These are phyloP conservation scores for Sebastolobus altivelis DNA, from an alignment of 2,797 vertebrate species.

Conservation along the genomic window DNA sequence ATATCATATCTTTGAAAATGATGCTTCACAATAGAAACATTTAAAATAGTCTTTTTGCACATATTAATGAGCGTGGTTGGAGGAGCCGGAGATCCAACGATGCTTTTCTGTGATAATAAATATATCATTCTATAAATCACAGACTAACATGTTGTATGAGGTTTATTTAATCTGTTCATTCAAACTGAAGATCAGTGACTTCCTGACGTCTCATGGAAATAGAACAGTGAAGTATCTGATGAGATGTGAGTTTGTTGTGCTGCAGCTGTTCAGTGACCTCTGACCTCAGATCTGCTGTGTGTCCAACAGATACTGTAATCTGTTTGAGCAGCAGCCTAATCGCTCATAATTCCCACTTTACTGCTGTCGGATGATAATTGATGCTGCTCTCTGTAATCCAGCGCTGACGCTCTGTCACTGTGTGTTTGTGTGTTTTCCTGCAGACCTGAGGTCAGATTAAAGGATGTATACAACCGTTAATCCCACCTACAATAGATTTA, in stretches of 20 bases:
- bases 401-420: not conserved
- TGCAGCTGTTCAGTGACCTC: not conserved
- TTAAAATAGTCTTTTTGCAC: no score
- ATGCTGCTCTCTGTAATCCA: not conserved
- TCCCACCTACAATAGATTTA: slow-evolving; percentile 43
- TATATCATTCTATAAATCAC: no score
- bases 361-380: slow-evolving; percentile 2
- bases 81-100: no score
- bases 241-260: not conserved
- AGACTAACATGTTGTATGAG: no score
- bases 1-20: no score
- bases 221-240: not conserved
- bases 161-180: no score
- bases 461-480: slow-evolving; percentile 28
- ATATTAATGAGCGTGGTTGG: no score
- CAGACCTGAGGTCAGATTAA: slow-evolving; percentile 41
- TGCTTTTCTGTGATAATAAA: no score
- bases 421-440: slow-evolving; percentile 2
- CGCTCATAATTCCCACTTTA: not conserved
- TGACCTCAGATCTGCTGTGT: slow-evolving; percentile 6
- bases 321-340: not conserved
- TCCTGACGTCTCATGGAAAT: no score
- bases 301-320: slow-evolving; percentile 19
- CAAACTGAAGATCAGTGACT: no score
- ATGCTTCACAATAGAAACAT: no score